Evolutionary conservation across 2,888 invertebrate species (phyloP), one percentile per base, ranked within the genome.

Genomic region (Rhamnusium bicolor): DNA sequence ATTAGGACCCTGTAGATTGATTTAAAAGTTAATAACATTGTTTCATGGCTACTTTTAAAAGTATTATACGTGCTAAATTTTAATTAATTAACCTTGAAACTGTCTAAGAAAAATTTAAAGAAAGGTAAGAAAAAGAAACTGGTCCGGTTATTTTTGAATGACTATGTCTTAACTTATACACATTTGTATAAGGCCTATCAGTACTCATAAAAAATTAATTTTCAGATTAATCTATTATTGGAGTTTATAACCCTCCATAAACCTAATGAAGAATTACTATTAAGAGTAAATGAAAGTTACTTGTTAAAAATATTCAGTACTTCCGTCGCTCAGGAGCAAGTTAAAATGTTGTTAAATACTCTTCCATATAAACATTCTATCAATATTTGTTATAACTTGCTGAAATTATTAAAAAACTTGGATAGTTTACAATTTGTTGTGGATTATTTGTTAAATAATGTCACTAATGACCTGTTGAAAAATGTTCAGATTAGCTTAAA

Each of bases 241-340:
- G 91, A 93, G 74, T 95, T 94, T 92, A 90, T 93, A 8, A 91
- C 92, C 58, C 90, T 92, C 8, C 92, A 94, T 76, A 89, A 90
- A 18, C 90, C 91, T 14, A 90, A 90, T 0, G 89, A 90, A 54
- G 89, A 91, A 77, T 89, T 91, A 85, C 90, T 91, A 75, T 89
- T 72, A 56, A 79, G 77, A 18, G 90, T 83, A 82, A 91, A 75
- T 89, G 91, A 67, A 72, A 88, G 91, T 89, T 86, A 90, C 90
- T 84, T 93, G 14, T 87, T 90, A 0, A 90, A 90, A 69, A 84
- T 92, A 29, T 90, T 93, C 75, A 90, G 91, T 79, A 90, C 89
- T 74, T 89, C 90, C 0, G 88, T 87, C 56, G 87, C 89, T 40
- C 88, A 89, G 0, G 75, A 84, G 7, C 83, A 88, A 58, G 88